Conservation (phyloP, 2,888 invertebrate genomes). For the Escarpia spicata region DNA sequence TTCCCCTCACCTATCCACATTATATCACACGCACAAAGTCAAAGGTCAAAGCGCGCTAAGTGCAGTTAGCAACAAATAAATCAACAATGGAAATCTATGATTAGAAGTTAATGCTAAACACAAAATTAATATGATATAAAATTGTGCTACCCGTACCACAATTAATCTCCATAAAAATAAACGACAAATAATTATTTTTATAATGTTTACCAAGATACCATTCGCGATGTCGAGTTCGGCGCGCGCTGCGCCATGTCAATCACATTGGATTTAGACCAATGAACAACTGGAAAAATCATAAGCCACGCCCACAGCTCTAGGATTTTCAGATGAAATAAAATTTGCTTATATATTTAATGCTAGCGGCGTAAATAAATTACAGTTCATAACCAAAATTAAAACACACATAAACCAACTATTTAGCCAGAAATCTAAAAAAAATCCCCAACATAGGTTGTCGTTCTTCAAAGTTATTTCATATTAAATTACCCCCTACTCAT, state of each 20-base stretch:
- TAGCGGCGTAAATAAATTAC: constrained; percentile 6
- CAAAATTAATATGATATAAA: not conserved
- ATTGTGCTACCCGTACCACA: no score
- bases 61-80: no score
- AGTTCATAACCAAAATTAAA: not conserved
- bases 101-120: no score
- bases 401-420: not conserved
- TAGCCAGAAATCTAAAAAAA: not conserved
- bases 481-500: constrained; percentile 24
- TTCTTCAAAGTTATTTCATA: constrained; percentile 19
- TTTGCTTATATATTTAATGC: constrained; percentile 27
- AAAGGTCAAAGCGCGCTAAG: no score
- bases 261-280: constrained; percentile 27
- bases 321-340: constrained; percentile 29
- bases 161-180: not conserved
- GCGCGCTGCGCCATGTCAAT: constrained; percentile 23
- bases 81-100: no score
- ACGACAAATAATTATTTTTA: not conserved
- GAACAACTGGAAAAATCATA: not conserved
- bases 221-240: not conserved
- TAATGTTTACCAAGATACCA: not conserved
- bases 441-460: not conserved
- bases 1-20: no score
- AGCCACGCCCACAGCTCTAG: constrained; percentile 22
- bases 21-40: no score